Base-by-base conservation (phyloP, 1,140 invertebrate genomes). In the Zophobas morio region DNA sequence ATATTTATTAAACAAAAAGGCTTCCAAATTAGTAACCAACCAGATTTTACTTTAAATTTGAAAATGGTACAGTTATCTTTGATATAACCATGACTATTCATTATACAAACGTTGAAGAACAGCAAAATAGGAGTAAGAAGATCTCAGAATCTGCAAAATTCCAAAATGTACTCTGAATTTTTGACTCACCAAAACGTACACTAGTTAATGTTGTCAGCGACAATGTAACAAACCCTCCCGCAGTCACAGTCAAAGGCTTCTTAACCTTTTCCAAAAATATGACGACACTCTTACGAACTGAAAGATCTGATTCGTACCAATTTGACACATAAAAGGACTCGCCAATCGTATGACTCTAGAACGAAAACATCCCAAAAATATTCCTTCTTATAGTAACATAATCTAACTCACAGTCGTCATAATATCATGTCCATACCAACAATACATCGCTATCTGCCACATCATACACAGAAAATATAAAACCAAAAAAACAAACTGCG, bases 361-460 rank as follows among this genome's bases (percentile, higher is more conserved):
- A 78, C 3, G 3, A 8, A 20, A 20, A 4, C 0, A 20, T 0
- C 20, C 20, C 20, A 20, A 20, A 20, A 20, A 20, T 46, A 8
- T 46, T 4, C 3, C 6, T 46, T 46, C 6, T 4, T 46, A 46
- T 46, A 46, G 3, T 8, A 8, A 4, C 6, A 4, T 46, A 4
- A 46, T 46, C 42, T 47, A 32, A 70, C 8, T 49, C 47, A 78
- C 77, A 34, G 70, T 70, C 3, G 46, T 63, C 47, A 70, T 75
- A 54, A 78, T 66, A 54, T 75, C 74, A 32, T 78, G 77, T 37
- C 77, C 77, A 46, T 75, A 78, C 77, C 73, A 78, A 47, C 77
- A 78, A 70, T 78, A 78, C 77, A 78, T 78, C 8, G 57, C 73
- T 34, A 78, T 63, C 42, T 78, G 77, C 46, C 72, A 78, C 73